Conservation (phyloP, 2,797 vertebrate species). For the Mycteria americana region DNA sequence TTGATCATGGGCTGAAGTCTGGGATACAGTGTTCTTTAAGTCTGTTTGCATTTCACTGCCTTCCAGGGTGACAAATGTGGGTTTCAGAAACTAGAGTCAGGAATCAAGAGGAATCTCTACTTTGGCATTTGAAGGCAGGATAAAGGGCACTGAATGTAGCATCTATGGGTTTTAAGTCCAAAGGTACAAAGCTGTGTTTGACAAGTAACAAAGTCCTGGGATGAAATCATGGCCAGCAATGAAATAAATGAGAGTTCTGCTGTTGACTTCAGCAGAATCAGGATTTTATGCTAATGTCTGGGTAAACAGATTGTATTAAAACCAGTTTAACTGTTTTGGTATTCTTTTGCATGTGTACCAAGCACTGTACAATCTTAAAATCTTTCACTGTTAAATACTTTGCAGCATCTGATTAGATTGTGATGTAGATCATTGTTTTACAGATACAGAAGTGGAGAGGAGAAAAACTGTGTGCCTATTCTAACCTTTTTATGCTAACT, state of each 20-base stretch:
- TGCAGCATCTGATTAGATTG: background rate
- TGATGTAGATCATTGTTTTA: background rate
- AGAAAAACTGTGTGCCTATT: background rate
- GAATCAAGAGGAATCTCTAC: background rate
- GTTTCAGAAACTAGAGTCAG: background rate
- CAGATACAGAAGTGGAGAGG: background rate
- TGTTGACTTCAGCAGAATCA: background rate
- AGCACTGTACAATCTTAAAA: background rate
- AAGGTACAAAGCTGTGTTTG: background rate
- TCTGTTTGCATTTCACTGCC: background rate
- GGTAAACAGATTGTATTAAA: background rate
- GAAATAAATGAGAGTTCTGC: background rate
- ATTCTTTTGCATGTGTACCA: accelerated
- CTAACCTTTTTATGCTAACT: background rate
- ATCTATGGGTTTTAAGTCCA: background rate
- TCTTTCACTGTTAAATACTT: background rate
- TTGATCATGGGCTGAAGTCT: slow-evolving; percentile 42
- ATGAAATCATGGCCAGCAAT: background rate
- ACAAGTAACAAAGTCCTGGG: background rate
- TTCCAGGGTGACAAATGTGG: slow-evolving; percentile 15
- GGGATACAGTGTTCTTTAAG: slow-evolving; percentile 33
- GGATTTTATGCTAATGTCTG: background rate
- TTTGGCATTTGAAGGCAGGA: background rate
- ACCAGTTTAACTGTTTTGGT: background rate
- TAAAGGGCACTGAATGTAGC: background rate